Base-by-base conservation (phyloP, 2,113 vertebrate genomes). In the Amblyornis subalaris region DNA sequence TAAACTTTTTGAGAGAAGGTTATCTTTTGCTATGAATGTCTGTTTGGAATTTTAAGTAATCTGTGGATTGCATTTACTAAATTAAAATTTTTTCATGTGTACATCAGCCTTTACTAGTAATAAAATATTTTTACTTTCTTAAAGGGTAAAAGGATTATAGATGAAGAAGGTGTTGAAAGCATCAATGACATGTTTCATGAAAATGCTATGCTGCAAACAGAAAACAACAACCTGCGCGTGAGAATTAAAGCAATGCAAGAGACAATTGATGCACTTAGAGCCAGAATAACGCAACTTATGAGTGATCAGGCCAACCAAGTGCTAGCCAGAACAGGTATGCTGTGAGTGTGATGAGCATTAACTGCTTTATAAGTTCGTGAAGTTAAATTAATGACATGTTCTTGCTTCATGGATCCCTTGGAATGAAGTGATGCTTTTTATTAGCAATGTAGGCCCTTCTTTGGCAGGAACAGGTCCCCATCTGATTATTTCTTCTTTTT, bases 181-280 rank as follows among this genome's bases (percentile, higher is more conserved):
- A 97, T 99, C 92, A 99, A 99, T 71, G 99, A 99, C 97, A 98
- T 99, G 98, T 99, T 99, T 87, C 99, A 99, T 45, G 99, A 99
- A 97, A 99, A 99, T 92, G 98, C 98, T 1, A 99, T 99, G 99
- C 97, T 99, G 48, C 99, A 99, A 96, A 99, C 99, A 2, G 99
- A 99, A 94, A 99, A 99, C 94, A 99, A 98, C 91, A 99, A 99
- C 95, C 97, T 99, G 90, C 98, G 99, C 8, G 98, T 99, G 74
- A 98, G 99, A 64, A 98, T 99, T 94, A 99, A 99, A 98, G 99
- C 99, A 70, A 99, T 99, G 99, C 99, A 99, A 94, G 99, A 99
- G 97, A 99, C 99, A 2, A 97, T 99, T 1, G 99, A 99, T 75
- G 98, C 98, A 1, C 95, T 99, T 93, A 98, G 98, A 96, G 97